Base-by-base conservation (phyloP, 2,797 vertebrate species). In the Helostoma temminkii region DNA sequence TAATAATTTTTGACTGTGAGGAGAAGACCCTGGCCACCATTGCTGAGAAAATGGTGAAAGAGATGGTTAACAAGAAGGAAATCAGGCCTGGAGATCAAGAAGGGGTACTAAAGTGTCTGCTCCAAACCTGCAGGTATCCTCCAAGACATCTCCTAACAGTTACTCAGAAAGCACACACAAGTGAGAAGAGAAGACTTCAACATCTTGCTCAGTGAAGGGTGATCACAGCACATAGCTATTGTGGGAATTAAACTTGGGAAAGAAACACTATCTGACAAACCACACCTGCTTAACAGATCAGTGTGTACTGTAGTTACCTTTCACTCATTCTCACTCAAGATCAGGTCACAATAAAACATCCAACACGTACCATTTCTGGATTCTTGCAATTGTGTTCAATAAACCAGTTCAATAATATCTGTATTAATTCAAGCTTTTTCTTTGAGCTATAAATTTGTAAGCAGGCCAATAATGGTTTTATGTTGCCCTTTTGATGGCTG, bases 51-150 rank as follows among this genome's bases (percentile, higher is more conserved):
- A 84, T 99, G 42, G 93, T 96, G 6, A 93, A 92, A 10, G 87
- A 94, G 87, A 90, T 98, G 87, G 92, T 97, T 64, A 94, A 84
- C 0, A 95, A 95, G 76, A 94, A 93, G 60, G 95, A 94, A 88
- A 89, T 99, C 74, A 92, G 91, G 56, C 89, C 94, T 0, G 83
- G 90, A 15, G 91, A 97, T 88, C 69, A 75, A 1, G 95, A 96
- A 0, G 89, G 85, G 0, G 85, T 96, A 74, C 88, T 97, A 52
- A 93, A 94, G 60, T 86, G 88, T 5, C 90, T 99, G 81, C 93
- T 97, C 11, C 94, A 95, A 53, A 92, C 91, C 74, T 94, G 89
- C 81, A 88, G 89, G 91, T 92, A 86, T 61, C 8, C 32, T 41
- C 42, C 5, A 10, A 55, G 53, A 65, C 78, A 59, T 58, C 64